A percentile compares a stretch with the other conserved stretches of the same genome.
phyloP scores from a whole-genome alignment of 1,140 invertebrate genomes.

The honey bee (Apis mellifera) region Amel_HAv3.1 CM009937.2:12061501-12062000 shows the following conservation, averaged over 20 bases:
- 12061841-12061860: constrained; percentile 87
- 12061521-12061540: constrained; percentile 12
- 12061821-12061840: constrained; percentile 75
- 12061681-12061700: constrained; percentile 88
- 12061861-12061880: constrained; percentile 89
- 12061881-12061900: constrained; percentile 86
- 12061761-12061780: constrained; percentile 18
- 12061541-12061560: constrained; percentile 1
- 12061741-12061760: not conserved
- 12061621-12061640: constrained; percentile 83
- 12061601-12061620: constrained; percentile 80
- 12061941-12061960: constrained; percentile 87
- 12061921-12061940: constrained; percentile 84
- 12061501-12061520: not conserved
- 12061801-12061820: not conserved
- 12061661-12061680: constrained; percentile 87
- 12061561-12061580: constrained; percentile 48
- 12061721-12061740: constrained; percentile 81
- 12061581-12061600: constrained; percentile 80
- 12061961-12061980: constrained; percentile 83
- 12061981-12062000: constrained; percentile 83
- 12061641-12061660: constrained; percentile 81
- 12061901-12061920: constrained; percentile 87
- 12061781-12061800: constrained; percentile 11
- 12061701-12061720: constrained; percentile 81